Evolutionary conservation across 2,113 vertebrate genomes (phyloP), one percentile per base, ranked within the genome.

Genomic region (Leptocoma aspasia): DNA sequence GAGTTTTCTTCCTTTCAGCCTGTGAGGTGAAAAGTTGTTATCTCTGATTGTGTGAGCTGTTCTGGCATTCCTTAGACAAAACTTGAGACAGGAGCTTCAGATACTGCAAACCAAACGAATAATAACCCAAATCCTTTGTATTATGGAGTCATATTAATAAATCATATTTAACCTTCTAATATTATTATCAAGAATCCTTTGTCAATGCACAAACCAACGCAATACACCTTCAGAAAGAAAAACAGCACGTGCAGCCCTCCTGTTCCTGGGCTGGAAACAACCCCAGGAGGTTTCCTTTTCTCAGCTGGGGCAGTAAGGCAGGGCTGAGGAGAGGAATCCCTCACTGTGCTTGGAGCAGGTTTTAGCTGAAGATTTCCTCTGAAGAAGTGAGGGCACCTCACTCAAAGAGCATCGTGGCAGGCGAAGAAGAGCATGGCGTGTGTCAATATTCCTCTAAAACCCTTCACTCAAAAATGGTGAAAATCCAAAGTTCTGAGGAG

Each of bases 401-500:
- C n/a, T n/a, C 39, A 39, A 4, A 28, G 2, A n/a, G 15, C 11
- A 2, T 20, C 15, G 17, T 4, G 22, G 22, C 2, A 1, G 10
- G 6, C 10, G 60, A 49, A 42, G 68, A 9, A 9, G 18, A 22
- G 4, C 6, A 4, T 1, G 20, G 23, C 9, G 68, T 63, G n/a
- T 31, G 24, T 77, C 42, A 37, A 6, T 5, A 39, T 42, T 80
- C 70, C 41, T 69, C 72, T 76, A 15, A 61, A 72, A 80, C 6
- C 10, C 42, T 75, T 54, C 33, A 7, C 45, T 57, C 59, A 39
- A 23, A n/a, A 47, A 5, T 2, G 16, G 42, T 27, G 77, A 23
- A 13, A 37, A 20, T 6, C 19, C 26, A 8, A 1, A 39, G 44
- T 45, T 52, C 45, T 33, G 28, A 42, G 59, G 31, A 73, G 59